phyloP scores from a whole-genome alignment of 2,113 vertebrate genomes.

The Pyrgilauda ruficollis region DNA sequence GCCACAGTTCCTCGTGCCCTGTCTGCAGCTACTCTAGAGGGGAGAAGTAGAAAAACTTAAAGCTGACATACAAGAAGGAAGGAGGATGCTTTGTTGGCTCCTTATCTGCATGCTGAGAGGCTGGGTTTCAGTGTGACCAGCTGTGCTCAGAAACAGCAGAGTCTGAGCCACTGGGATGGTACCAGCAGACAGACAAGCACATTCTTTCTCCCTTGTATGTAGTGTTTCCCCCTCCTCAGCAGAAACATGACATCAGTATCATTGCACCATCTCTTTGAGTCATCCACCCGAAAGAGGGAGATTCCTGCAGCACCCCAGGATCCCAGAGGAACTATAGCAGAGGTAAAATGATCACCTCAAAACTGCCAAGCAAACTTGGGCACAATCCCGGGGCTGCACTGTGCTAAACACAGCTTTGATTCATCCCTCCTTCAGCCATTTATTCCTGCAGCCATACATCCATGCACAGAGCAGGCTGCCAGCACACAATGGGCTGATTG shows the following conservation, averaged over 20 bases:
- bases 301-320: not conserved
- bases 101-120: not conserved
- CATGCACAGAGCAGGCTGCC: not conserved
- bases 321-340: not conserved
- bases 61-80: not conserved
- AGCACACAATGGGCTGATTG: not conserved
- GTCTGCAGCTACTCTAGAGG: not conserved
- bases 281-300: not conserved
- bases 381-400: not conserved
- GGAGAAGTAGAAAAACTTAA: not conserved
- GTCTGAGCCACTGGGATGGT: not conserved
- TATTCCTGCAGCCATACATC: not conserved
- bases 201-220: rapidly evolving
- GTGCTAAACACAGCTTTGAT: not conserved
- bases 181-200: not conserved
- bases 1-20: not conserved
- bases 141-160: not conserved
- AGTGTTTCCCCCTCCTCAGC: not conserved
- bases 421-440: not conserved
- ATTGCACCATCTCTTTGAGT: not conserved
- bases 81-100: not conserved
- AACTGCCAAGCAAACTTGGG: not conserved
- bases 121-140: not conserved
- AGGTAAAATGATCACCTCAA: not conserved
- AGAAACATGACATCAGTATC: not conserved